These are phyloP conservation scores for Cheilosia grossa DNA, from an alignment of 2,888 invertebrate species.

Conservation along the genomic window DNA sequence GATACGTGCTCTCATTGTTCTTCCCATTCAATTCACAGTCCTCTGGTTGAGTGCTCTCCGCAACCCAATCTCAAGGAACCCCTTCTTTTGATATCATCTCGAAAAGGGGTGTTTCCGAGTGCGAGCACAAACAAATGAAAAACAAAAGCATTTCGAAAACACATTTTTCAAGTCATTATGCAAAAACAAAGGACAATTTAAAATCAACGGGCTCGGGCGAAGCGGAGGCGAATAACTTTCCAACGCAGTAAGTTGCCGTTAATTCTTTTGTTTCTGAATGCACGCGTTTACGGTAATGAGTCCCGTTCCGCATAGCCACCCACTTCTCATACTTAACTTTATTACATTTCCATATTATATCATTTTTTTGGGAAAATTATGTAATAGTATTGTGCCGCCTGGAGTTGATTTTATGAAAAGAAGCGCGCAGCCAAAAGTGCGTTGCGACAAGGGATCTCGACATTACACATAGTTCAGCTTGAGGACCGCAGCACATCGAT, in stretches of 20 bases:
- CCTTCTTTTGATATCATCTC: slow-evolving; percentile 53
- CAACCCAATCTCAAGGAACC: slow-evolving; percentile 10
- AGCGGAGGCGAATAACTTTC: slow-evolving; percentile 33
- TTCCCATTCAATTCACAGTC: slow-evolving; percentile 53
- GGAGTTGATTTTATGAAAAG: slow-evolving; percentile 13
- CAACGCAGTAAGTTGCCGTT: slow-evolving; percentile 58
- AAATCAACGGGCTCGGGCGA: slow-evolving; percentile 25
- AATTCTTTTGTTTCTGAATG: slow-evolving; percentile 63
- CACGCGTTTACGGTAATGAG: slow-evolving; percentile 58
- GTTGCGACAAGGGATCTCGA: slow-evolving; percentile 22
- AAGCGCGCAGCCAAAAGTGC: not conserved
- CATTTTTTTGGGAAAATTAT: slow-evolving; percentile 30
- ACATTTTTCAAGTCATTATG: slow-evolving; percentile 72
- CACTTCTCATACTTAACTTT: slow-evolving; percentile 52
- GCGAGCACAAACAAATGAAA: slow-evolving; percentile 48
- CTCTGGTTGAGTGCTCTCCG: slow-evolving; percentile 49
- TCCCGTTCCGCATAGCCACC: slow-evolving; percentile 11
- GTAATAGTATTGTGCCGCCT: not conserved
- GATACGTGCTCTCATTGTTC: slow-evolving; percentile 74
- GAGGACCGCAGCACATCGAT: slow-evolving; percentile 26
- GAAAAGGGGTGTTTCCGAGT: slow-evolving; percentile 55
- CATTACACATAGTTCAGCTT: slow-evolving; percentile 1
- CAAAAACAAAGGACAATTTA: slow-evolving; percentile 63
- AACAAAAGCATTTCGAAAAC: slow-evolving; percentile 44
- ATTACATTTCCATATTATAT: slow-evolving; percentile 59